A percentile compares a stretch with the other conserved stretches of the same genome.
phyloP scores from a whole-genome alignment of 1,140 invertebrate species.

The Carposina sasakii region DNA sequence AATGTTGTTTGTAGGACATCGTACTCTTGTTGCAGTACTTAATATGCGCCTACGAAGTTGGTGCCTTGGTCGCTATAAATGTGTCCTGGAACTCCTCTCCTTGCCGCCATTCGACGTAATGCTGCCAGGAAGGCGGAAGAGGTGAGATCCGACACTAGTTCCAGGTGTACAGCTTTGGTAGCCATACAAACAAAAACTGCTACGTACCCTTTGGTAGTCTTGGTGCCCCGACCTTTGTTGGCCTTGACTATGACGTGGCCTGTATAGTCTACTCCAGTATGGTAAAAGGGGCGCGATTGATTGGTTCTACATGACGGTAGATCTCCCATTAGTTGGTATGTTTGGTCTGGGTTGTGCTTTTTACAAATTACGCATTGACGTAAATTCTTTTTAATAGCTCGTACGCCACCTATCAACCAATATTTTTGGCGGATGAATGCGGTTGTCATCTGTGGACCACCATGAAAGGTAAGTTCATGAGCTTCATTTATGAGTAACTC shows the following conservation, averaged over 20 bases:
- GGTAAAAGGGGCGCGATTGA: conserved; percentile 8
- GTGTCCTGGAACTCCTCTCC: not conserved
- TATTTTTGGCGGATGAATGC: conserved; percentile 4
- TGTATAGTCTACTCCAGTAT: conserved; percentile 18
- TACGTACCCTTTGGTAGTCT: conserved; percentile 14
- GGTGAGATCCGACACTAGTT: conserved; percentile 12
- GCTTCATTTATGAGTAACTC: conserved; percentile 7
- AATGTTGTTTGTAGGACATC: not conserved
- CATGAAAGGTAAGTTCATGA: conserved; percentile 14
- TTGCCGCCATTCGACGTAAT: conserved; percentile 20
- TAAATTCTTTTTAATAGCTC: not conserved
- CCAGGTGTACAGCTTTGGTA: conserved; percentile 20
- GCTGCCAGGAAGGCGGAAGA: conserved; percentile 13
- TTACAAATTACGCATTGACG: conserved; percentile 10
- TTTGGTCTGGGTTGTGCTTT: not conserved
- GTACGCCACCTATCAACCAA: conserved; percentile 9
- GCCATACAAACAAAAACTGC: conserved; percentile 18
- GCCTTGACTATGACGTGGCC: conserved; percentile 6
- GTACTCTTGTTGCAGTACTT: not conserved
- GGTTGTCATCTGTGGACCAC: conserved; percentile 9
- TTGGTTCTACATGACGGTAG: conserved; percentile 10
- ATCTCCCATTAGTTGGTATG: conserved; percentile 13
- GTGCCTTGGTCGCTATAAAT: conserved; percentile 14
- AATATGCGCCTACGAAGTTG: not conserved
- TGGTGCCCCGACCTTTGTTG: conserved; percentile 12